Evolutionary conservation across 2,797 vertebrate species (phyloP).

Genomic region (Sitta carolinensis): DNA sequence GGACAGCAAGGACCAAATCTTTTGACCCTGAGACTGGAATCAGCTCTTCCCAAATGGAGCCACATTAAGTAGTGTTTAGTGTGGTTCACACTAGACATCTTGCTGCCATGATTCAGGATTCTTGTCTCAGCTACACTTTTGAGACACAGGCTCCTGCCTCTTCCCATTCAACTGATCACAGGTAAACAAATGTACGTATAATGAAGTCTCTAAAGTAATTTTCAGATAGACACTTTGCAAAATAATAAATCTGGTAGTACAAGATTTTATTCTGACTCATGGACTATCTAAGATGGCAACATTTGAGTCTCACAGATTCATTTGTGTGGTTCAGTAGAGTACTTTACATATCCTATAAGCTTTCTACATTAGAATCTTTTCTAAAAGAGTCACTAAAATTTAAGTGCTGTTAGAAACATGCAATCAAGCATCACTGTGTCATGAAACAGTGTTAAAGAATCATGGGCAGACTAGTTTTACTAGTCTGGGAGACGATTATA

Average conservation of each 20-base stretch:
- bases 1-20: background rate
- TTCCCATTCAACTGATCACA: slow-evolving; percentile 41
- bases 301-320: slow-evolving; percentile 50
- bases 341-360: slow-evolving; percentile 30
- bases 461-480: slow-evolving; percentile 5
- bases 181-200: slow-evolving; percentile 58
- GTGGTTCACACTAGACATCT: background rate
- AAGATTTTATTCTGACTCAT: slow-evolving; percentile 55
- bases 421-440: background rate
- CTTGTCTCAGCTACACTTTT: background rate
- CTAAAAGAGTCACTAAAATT: slow-evolving; percentile 18
- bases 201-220: slow-evolving; percentile 38
- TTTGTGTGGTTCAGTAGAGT: slow-evolving; percentile 37
- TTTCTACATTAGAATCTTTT: background rate
- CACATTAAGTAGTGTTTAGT: background rate
- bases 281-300: slow-evolving; percentile 42
- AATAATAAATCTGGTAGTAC: slow-evolving; percentile 55
- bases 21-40: background rate
- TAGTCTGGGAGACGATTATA: background rate
- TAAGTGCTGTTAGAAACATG: background rate
- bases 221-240: slow-evolving; percentile 49
- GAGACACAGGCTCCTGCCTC: slow-evolving; percentile 9
- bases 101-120: background rate
- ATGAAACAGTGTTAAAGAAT: background rate
- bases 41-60: background rate